Evolutionary conservation across 2,888 invertebrate genomes (phyloP), one percentile per base, ranked within the genome.

Genomic region (Zaprionus bogoriensis): DNA sequence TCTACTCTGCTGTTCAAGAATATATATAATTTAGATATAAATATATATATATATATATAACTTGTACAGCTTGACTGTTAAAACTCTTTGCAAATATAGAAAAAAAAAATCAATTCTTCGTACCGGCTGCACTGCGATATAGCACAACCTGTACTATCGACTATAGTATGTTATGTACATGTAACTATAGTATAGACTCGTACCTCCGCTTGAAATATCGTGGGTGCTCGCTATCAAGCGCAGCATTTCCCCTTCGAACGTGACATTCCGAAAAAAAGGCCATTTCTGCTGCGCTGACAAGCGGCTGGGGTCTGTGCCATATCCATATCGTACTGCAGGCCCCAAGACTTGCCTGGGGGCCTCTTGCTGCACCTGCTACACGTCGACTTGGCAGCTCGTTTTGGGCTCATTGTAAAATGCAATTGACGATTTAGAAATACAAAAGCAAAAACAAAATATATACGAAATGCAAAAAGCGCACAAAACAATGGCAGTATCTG

Each of bases 341-440:
- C 4, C 12, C 30, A 12, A 12, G 30, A 12, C 12, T 7, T n/a
- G 27, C 27, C 32, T 36, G 3, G 32, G 17, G 17, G 32, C 7
- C 3, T 36, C 32, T 14, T 3, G 32, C 32, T 22, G 54, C 68
- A 69, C 54, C 71, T 65, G 68, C 32, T 27, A 38, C 28, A 47
- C 27, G 32, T 42, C 12, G 38, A 39, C 45, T 51, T 59, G 50
- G 30, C 58, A 58, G 54, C 66, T 45, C 39, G 17, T 27, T 39
- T 67, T 60, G 55, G 57, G 30, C 57, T 53, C 52, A 50, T 69
- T 69, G 66, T 59, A 66, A 41, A 71, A 60, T 54, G 73, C 73
- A 73, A 72, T 70, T 72, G 73, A 47, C 54, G 74, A 59, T 68
- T 73, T 74, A 58, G 48, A 59, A 63, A 74, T 55, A 59, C 30